Evolutionary conservation across 2,113 vertebrate genomes (phyloP).

Genomic region (Ptilonorhynchus violaceus): DNA sequence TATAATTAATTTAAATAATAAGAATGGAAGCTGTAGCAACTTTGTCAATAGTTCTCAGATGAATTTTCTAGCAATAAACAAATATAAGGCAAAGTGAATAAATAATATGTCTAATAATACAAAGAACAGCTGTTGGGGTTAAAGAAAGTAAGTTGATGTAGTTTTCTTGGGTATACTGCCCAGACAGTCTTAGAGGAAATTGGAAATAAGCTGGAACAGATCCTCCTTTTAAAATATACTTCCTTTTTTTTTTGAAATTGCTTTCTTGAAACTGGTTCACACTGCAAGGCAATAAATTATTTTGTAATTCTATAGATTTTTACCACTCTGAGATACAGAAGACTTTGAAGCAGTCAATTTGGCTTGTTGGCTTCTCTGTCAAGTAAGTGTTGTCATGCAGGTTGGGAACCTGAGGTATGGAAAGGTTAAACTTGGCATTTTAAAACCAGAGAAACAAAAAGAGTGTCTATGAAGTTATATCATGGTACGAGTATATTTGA

Average conservation of each 20-base stretch:
- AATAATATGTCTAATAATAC: neutral
- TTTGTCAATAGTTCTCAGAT: neutral
- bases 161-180: neutral
- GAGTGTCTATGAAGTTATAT: neutral
- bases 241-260: neutral
- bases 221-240: neutral
- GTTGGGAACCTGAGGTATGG: neutral
- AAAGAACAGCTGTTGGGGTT: neutral
- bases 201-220: neutral
- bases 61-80: neutral
- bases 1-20: neutral
- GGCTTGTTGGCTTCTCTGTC: neutral
- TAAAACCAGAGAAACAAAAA: neutral
- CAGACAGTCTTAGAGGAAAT: neutral
- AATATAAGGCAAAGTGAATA: neutral
- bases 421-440: neutral
- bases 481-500: neutral
- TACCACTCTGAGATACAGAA: neutral
- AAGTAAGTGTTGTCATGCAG: neutral
- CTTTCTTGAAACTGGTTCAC: neutral
- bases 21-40: neutral
- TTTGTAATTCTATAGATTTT: neutral
- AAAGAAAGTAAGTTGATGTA: neutral
- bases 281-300: neutral
- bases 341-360: neutral